Conservation (phyloP, 2,888 invertebrate genomes). For the Acanthosoma haemorrhoidale region DNA sequence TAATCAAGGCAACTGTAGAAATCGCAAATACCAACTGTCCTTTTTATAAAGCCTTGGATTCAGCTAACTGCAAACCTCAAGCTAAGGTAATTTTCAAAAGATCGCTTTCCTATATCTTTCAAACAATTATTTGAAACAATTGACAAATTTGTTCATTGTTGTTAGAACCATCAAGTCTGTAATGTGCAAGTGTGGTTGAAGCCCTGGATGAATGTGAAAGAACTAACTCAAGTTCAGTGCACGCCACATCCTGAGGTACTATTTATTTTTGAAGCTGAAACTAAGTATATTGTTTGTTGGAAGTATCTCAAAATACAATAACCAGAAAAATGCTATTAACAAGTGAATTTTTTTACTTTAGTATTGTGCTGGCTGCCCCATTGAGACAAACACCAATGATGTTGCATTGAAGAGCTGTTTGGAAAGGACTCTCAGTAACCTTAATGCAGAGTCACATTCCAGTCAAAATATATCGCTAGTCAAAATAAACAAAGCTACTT, state of each 20-base stretch:
- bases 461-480: neutral
- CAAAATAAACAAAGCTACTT: neutral
- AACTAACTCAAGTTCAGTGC: neutral
- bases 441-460: neutral
- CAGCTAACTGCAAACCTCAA: neutral
- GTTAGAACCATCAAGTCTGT: neutral
- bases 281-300: too few species aligned
- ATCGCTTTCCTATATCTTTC: neutral
- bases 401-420: neutral
- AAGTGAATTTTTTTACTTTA: neutral
- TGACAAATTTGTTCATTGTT: neutral
- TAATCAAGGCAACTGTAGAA: neutral
- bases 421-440: neutral
- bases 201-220: slow-evolving; percentile 5
- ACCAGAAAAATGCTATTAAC: too few species aligned
- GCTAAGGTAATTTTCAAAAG: neutral
- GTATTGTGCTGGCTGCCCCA: slow-evolving; percentile 39
- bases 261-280: too few species aligned
- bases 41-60: neutral
- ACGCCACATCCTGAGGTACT: neutral
- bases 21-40: neutral
- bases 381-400: neutral
- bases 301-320: too few species aligned
- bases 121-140: neutral
- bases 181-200: slow-evolving; percentile 1